Percentiles rank a stretch among this genome's conserved stretches.
phyloP scores from a whole-genome alignment of 1,140 invertebrate genomes.

The Diachasmimorpha longicaudata region DNA sequence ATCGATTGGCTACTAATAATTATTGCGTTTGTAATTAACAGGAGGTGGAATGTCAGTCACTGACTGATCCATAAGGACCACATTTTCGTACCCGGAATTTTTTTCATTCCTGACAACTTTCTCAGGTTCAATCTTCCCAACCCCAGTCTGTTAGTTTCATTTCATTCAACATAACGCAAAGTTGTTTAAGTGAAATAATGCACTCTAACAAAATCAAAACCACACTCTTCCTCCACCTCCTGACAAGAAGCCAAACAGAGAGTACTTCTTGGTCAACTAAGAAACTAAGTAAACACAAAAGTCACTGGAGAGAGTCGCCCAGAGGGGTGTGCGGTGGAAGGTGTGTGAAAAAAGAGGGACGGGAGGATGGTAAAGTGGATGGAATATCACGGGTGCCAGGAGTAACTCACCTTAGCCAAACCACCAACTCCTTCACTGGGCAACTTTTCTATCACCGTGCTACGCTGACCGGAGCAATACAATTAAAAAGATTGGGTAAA shows the following conservation, averaged over 20 bases:
- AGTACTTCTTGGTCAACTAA: background rate
- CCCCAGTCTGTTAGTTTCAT: too few species aligned
- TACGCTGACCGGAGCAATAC: background rate
- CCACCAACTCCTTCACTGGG: background rate
- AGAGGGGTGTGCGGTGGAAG: background rate
- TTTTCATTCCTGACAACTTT: too few species aligned
- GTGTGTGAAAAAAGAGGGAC: background rate
- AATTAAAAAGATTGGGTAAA: constrained; percentile 1
- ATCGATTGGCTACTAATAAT: too few species aligned
- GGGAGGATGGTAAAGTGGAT: background rate
- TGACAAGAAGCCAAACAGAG: background rate
- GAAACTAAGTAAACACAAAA: constrained; percentile 3
- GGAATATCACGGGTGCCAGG: background rate
- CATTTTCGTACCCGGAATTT: too few species aligned
- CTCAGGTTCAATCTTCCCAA: too few species aligned
- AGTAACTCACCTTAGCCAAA: constrained; percentile 2
- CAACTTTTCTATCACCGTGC: constrained; percentile 1
- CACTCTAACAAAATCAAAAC: background rate
- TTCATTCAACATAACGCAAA: background rate
- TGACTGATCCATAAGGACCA: too few species aligned
- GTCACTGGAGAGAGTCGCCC: background rate
- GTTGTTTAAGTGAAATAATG: background rate
- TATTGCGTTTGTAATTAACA: too few species aligned
- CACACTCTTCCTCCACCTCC: background rate
- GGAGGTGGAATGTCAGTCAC: too few species aligned